Evolutionary conservation across 2,888 invertebrate species (phyloP), one percentile per base, ranked within the genome.

Genomic region (Machimus rusticus): DNA sequence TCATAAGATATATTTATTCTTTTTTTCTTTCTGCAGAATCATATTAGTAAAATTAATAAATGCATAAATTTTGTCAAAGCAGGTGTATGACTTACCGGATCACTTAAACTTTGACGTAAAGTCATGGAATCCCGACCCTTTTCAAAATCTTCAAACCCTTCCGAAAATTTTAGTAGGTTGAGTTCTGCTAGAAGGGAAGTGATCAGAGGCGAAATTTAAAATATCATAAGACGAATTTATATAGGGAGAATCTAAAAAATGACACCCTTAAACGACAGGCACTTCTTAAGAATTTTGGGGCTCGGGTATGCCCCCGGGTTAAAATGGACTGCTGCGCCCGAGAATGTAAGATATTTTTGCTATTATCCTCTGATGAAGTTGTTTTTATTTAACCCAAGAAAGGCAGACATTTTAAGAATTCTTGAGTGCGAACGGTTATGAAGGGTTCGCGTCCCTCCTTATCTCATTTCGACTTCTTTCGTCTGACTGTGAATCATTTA

Each of bases 331-430:
- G 23, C 43, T 19, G 51, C 28, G 34, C 82, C 28, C 46, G 55
- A 57, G 55, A 82, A 82, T 55, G 23, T 57, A 34, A 55, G 55
- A 55, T 82, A 55, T 82, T 28, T 82, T 55, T 43, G 34, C 37
- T 46, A 79, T 82, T 82, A 82, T 82, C 57, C 82, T 82, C 57
- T 57, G 55, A 82, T 55, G 82, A 82, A 82, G 55, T 82, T 55
- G 82, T 82, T 82, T 82, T 82, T 82, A 55, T 82, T 82, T 82
- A 82, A 82, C 55, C 19, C 55, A 78, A 5, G 57, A 82, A 57
- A 57, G 31, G 57, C 31, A 82, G 31, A 55, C 8, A 82, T 82
- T 82, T n/a, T 55, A 14, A 9, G 79, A 79, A 79, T 79, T 79
- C 79, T 79, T 79, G 51, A 79, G 79, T 79, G 79, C 46, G 51